Evolutionary conservation across 30 jellyfish, hydroid and myxozoan species (phyloP).

Genomic region (Nemopilema nomurai): DNA sequence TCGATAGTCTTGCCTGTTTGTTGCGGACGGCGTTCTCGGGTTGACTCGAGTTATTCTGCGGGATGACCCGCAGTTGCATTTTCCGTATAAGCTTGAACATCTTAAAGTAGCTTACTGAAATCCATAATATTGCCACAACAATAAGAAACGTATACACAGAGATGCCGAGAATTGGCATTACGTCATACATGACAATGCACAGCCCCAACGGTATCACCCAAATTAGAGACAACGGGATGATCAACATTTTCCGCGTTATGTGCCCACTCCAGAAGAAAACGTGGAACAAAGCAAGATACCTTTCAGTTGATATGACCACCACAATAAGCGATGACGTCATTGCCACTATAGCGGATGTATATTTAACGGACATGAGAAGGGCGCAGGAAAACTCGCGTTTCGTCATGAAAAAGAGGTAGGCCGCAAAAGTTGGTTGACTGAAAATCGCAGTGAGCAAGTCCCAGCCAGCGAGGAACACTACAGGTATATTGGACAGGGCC

Average conservation of each 20-base stretch:
- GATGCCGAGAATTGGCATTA: slow-evolving; percentile 20
- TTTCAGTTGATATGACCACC: slow-evolving; percentile 47
- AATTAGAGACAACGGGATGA: slow-evolving; percentile 30
- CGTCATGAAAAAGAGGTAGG: slow-evolving; percentile 30
- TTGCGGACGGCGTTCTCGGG: slow-evolving; percentile 31
- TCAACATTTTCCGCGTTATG: slow-evolving; percentile 29
- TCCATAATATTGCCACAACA: slow-evolving; percentile 23
- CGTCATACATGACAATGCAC: slow-evolving; percentile 31
- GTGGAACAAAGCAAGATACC: slow-evolving; percentile 57
- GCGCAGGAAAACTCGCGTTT: slow-evolving; percentile 19
- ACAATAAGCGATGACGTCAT: slow-evolving; percentile 54
- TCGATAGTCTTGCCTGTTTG: slow-evolving; percentile 56
- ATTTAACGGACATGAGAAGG: not conserved
- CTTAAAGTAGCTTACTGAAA: slow-evolving; percentile 28
- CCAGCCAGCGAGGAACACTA: slow-evolving; percentile 55
- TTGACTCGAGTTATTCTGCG: not conserved
- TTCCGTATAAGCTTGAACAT: slow-evolving; percentile 33
- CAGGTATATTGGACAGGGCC: slow-evolving; percentile 40
- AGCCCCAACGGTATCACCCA: slow-evolving; percentile 42
- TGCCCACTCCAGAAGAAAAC: slow-evolving; percentile 39
- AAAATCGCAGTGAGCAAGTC: slow-evolving; percentile 38
- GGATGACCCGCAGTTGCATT: slow-evolving; percentile 32
- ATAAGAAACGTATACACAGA: slow-evolving; percentile 22
- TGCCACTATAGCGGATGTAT: slow-evolving; percentile 21
- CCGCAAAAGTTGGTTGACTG: slow-evolving; percentile 46